Percentiles rank a stretch among this genome's conserved stretches.
phyloP scores from a whole-genome alignment of 2,888 invertebrate species.

The Steromphala cineraria region DNA sequence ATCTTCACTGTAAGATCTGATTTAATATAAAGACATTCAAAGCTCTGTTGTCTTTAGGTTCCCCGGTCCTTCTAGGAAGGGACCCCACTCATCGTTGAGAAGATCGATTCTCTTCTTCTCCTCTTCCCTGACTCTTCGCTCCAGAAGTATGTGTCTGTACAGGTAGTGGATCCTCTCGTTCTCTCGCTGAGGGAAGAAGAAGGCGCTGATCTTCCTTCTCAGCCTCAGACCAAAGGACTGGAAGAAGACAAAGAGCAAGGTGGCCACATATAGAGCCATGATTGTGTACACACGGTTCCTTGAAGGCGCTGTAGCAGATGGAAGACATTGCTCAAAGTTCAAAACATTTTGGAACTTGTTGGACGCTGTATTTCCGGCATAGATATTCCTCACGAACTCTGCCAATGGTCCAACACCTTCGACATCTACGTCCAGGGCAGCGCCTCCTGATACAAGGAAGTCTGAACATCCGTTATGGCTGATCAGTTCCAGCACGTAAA shows the following conservation, averaged over 20 bases:
- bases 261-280: not conserved
- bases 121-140: not conserved
- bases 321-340: slow-evolving; percentile 6
- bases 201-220: not conserved
- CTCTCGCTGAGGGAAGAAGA: slow-evolving; percentile 17
- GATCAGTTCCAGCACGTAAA: not conserved
- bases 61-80: too few relatives aligned
- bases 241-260: not conserved
- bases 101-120: not conserved
- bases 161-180: slow-evolving; percentile 2
- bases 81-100: not conserved
- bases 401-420: not conserved
- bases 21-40: too few relatives aligned
- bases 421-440: not conserved
- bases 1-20: too few relatives aligned
- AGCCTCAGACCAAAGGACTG: slow-evolving; percentile 18
- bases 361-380: not conserved
- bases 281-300: not conserved
- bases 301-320: not conserved
- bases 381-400: not conserved
- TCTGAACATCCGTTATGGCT: not conserved
- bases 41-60: too few relatives aligned
- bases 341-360: slow-evolving; percentile 1
- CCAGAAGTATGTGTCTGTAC: slow-evolving; percentile 2
- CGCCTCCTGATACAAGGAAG: not conserved